Percentiles rank a stretch among this genome's conserved stretches.
phyloP scores from a whole-genome alignment of 2,113 vertebrate species.

The Lophochroa leadbeateri region DNA sequence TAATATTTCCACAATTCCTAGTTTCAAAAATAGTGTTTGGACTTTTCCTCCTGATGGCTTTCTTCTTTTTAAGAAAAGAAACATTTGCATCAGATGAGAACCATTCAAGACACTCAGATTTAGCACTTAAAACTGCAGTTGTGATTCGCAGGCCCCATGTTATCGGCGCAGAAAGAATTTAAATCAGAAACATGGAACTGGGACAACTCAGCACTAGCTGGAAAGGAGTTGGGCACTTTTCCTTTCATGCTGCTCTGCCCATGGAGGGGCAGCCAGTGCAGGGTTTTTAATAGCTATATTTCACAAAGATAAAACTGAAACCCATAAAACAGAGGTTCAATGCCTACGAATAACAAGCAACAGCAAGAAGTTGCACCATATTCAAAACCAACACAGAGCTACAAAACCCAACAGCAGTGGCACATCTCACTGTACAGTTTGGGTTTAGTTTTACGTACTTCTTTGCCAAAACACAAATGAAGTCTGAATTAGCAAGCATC shows the following conservation, averaged over 20 bases:
- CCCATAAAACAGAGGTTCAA: fast-evolving
- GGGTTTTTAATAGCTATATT: neutral
- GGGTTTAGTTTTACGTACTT: neutral
- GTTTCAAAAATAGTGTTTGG: conserved; percentile 29
- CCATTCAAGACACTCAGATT: neutral
- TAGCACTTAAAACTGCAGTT: neutral
- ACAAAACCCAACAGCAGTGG: neutral
- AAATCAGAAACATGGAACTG: neutral
- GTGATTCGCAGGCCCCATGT: neutral
- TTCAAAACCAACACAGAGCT: neutral
- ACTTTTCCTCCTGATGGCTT: neutral
- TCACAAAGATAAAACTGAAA: neutral
- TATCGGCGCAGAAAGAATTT: neutral
- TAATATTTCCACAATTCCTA: conserved; percentile 6
- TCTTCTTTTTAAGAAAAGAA: neutral
- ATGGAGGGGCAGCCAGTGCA: neutral
- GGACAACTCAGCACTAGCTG: neutral
- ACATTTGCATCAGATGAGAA: neutral
- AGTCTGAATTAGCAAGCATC: neutral
- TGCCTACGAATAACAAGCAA: neutral
- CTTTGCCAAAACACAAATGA: neutral
- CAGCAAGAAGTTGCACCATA: neutral
- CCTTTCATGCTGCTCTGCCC: fast-evolving
- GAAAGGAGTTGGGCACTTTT: neutral
- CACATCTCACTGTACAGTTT: neutral